These are phyloP conservation scores for Caprella mutica DNA, from an alignment of 2,888 invertebrate genomes.

Conservation along the genomic window DNA sequence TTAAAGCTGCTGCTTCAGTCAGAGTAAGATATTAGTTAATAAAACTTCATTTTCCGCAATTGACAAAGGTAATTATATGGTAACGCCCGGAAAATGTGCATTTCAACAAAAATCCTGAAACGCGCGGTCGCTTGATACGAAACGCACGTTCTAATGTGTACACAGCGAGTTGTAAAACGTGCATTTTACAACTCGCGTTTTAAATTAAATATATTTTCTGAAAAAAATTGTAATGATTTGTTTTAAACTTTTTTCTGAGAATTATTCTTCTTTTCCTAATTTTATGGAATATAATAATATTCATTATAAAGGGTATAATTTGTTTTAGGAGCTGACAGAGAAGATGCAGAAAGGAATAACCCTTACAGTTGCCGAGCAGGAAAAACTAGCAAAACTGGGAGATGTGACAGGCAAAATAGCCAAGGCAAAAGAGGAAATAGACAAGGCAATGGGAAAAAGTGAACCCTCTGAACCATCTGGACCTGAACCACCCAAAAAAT, in stretches of 20 bases:
- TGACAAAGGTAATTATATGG: too few relatives aligned
- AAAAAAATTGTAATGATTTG: too few relatives aligned
- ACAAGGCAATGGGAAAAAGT: slow-evolving; percentile 71
- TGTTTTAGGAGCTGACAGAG: slow-evolving; percentile 12
- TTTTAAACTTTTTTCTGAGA: neutral
- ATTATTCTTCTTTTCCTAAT: neutral
- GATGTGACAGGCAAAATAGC: slow-evolving; percentile 82
- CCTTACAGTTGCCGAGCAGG: slow-evolving; percentile 34
- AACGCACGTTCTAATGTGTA: too few relatives aligned
- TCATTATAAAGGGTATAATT: neutral
- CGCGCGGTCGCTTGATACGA: too few relatives aligned
- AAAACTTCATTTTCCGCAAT: too few relatives aligned
- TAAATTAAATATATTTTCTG: too few relatives aligned
- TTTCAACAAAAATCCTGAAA: too few relatives aligned
- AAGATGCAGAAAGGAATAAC: slow-evolving; percentile 12
- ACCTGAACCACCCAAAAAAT: slow-evolving; percentile 60
- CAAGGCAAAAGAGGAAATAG: slow-evolving; percentile 84
- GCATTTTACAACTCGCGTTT: too few relatives aligned
- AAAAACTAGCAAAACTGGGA: slow-evolving; percentile 47
- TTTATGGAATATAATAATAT: neutral
- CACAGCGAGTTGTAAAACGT: too few relatives aligned
- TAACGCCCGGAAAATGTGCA: too few relatives aligned
- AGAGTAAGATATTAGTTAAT: slow-evolving; percentile 9
- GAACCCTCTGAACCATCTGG: slow-evolving; percentile 46
- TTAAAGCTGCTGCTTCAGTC: slow-evolving; percentile 24